A percentile compares a stretch with the other conserved stretches of the same genome.
Evolutionary conservation across 2,888 invertebrate genomes (phyloP).

Genomic region (Anarsia innoxiella): DNA sequence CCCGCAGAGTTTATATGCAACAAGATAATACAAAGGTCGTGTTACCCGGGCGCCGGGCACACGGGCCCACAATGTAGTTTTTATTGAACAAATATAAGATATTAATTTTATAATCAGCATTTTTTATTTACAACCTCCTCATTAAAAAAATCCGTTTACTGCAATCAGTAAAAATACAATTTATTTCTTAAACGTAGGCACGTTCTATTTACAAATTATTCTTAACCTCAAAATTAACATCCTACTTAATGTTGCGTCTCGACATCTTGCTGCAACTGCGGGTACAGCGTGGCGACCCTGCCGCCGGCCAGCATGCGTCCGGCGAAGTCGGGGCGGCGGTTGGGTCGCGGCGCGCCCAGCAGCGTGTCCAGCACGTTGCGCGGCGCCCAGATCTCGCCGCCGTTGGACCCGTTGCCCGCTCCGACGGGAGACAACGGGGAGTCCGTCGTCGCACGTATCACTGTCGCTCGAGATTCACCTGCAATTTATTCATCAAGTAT

Average conservation of each 20-base stretch:
- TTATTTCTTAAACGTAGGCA: too few species aligned
- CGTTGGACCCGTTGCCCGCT: constrained; percentile 41
- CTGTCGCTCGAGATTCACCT: constrained; percentile 61
- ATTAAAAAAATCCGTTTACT: constrained; percentile 1
- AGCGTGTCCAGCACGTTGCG: constrained; percentile 73
- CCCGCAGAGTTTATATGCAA: constrained; percentile 75
- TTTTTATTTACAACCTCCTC: constrained; percentile 29
- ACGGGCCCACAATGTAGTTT: constrained; percentile 75
- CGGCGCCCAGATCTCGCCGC: constrained; percentile 55
- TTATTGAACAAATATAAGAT: constrained; percentile 76
- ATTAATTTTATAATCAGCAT: constrained; percentile 73
- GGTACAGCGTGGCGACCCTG: constrained; percentile 82
- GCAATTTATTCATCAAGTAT: too few species aligned
- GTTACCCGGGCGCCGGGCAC: constrained; percentile 74
- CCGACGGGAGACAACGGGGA: constrained; percentile 90
- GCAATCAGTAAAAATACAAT: too few species aligned
- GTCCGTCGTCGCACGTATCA: constrained; percentile 84
- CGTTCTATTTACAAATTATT: too few species aligned
- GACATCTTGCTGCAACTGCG: constrained; percentile 75
- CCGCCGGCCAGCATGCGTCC: constrained; percentile 79
- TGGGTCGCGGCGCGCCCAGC: constrained; percentile 66
- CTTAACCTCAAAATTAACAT: too few species aligned
- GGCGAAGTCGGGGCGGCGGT: constrained; percentile 75
- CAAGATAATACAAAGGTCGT: constrained; percentile 74
- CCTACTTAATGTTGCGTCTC: constrained; percentile 46